Percentiles rank a stretch among this genome's conserved stretches.
Conservation (phyloP, 1,140 invertebrate species). For the Samia ricini region DNA sequence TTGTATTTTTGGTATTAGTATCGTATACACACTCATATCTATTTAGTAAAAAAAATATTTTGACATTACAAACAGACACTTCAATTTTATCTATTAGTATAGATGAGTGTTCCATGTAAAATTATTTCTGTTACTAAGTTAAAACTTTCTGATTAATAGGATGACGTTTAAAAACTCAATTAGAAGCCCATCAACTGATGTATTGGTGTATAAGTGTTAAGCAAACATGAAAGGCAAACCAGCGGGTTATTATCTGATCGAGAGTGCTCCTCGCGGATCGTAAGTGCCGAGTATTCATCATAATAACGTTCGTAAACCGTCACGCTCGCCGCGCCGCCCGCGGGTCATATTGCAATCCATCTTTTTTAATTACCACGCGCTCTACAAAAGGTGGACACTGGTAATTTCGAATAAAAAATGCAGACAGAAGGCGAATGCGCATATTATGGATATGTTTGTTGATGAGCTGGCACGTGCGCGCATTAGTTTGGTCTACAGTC, state of each 20-base stretch:
- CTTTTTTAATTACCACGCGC: constrained; percentile 70
- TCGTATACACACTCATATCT: too few relatives aligned
- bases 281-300: constrained; percentile 61
- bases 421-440: constrained; percentile 53
- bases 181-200: constrained; percentile 15
- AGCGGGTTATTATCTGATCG: constrained; percentile 58
- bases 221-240: constrained; percentile 51
- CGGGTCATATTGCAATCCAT: constrained; percentile 73
- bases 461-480: constrained; percentile 25
- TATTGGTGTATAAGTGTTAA: constrained; percentile 31
- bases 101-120: too few relatives aligned
- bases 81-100: too few relatives aligned
- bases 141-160: neutral
- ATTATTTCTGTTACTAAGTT: too few relatives aligned
- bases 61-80: too few relatives aligned
- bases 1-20: too few relatives aligned
- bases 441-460: constrained; percentile 48
- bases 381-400: constrained; percentile 47
- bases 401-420: constrained; percentile 49
- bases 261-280: constrained; percentile 39
- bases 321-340: constrained; percentile 60
- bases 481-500: constrained; percentile 15
- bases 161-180: constrained; percentile 40
- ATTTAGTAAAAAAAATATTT: too few relatives aligned
- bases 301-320: constrained; percentile 61